Evolutionary conservation across 2,888 invertebrate genomes (phyloP).

Genomic region (Drosophila flavopinicola): DNA sequence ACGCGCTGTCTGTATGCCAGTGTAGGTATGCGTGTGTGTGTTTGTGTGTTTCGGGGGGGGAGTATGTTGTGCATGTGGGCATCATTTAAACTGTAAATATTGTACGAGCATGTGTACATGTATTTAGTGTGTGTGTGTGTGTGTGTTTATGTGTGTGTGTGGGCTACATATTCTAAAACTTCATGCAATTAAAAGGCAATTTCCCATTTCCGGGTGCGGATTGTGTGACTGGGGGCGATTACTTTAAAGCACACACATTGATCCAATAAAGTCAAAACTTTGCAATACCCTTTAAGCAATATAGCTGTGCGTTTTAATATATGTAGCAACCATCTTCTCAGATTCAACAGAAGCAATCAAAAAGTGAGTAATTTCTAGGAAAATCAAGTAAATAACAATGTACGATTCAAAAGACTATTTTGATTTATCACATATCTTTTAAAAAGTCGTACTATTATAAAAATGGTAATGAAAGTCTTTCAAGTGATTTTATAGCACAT

Average conservation of each 20-base stretch:
- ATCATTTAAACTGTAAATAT: conserved; percentile 61
- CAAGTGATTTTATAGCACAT: background rate
- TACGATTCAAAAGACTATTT: no score
- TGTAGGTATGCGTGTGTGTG: conserved; percentile 1
- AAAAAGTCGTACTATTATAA: no score
- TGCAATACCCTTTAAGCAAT: conserved; percentile 8
- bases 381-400: no score
- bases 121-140: background rate
- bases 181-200: conserved; percentile 72
- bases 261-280: background rate
- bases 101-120: conserved; percentile 25
- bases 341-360: no score
- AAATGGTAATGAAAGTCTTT: no score
- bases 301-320: background rate
- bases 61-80: conserved; percentile 15
- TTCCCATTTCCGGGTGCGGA: conserved; percentile 50
- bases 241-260: conserved; percentile 19
- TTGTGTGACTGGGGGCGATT: conserved; percentile 57
- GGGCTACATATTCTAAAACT: conserved; percentile 32
- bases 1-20: background rate
- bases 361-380: no score
- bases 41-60: conserved; percentile 10
- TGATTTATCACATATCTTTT: background rate
- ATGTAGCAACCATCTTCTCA: no score
- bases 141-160: conserved; percentile 5